These are phyloP conservation scores for Sminthurinus aureus DNA, from an alignment of 2,888 invertebrate species.

Conservation along the genomic window DNA sequence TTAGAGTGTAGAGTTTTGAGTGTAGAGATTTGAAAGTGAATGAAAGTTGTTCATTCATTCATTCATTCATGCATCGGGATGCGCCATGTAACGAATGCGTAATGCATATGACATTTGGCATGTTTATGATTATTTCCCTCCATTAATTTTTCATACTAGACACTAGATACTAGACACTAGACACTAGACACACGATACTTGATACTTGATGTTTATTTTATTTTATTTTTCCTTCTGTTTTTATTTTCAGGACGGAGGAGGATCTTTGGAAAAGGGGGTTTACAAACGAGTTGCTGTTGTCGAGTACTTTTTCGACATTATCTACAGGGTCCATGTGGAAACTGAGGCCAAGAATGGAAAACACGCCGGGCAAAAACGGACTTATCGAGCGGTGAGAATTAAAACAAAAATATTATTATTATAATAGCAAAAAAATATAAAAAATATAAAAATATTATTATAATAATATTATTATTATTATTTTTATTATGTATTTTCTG, in stretches of 20 bases:
- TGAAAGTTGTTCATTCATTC: neutral
- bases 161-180: too few relatives aligned
- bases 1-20: too few relatives aligned
- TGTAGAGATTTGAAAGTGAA: neutral
- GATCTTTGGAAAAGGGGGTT: conserved; percentile 61
- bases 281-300: conserved; percentile 94
- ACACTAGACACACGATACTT: too few relatives aligned
- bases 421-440: too few relatives aligned
- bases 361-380: conserved; percentile 96
- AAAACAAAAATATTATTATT: conserved; percentile 6
- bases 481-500: neutral
- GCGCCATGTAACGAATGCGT: too few relatives aligned
- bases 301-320: conserved; percentile 97
- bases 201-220: too few relatives aligned
- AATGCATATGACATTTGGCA: too few relatives aligned
- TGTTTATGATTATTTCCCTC: too few relatives aligned
- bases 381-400: conserved; percentile 88
- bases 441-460: conserved; percentile 2
- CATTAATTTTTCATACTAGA: too few relatives aligned
- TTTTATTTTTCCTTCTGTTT: neutral
- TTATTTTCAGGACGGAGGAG: neutral
- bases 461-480: neutral
- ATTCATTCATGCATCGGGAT: neutral
- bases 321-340: conserved; percentile 94
- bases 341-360: conserved; percentile 90